phyloP scores from a whole-genome alignment of 2,797 vertebrate species.

The Tenualosa ilisha region DNA sequence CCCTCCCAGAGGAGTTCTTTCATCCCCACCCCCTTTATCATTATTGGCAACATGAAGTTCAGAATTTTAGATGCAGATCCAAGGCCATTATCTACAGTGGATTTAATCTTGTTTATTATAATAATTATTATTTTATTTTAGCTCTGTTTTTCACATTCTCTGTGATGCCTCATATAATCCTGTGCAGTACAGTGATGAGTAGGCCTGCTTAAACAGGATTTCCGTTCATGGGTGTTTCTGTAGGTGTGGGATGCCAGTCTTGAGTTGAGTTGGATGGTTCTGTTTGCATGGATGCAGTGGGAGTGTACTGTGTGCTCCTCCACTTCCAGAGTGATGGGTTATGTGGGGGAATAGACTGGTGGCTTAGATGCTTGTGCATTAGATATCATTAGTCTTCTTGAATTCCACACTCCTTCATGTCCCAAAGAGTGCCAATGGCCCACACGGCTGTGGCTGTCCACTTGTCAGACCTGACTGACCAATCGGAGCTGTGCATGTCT shows the following conservation, averaged over 20 bases:
- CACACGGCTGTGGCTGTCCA: not conserved
- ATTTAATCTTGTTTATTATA: not conserved
- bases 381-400: not conserved
- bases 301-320: not conserved
- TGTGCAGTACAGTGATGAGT: not conserved
- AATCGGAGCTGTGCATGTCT: not conserved
- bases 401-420: not conserved
- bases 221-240: not conserved
- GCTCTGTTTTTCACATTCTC: not conserved
- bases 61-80: not conserved
- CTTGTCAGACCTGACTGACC: constrained; percentile 30
- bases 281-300: not conserved
- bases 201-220: not conserved
- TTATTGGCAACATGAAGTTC: not conserved
- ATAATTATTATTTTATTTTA: not conserved
- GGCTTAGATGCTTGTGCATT: not conserved
- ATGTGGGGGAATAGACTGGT: not conserved
- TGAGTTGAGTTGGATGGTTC: not conserved
- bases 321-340: not conserved
- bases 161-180: not conserved
- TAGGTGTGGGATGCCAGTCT: not conserved
- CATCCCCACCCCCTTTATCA: not conserved
- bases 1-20: not conserved
- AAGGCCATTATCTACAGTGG: constrained; percentile 4
- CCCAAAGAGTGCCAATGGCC: not conserved